Evolutionary conservation across 2,113 vertebrate genomes (phyloP).

Genomic region (Neolamprologus kungweensis): DNA sequence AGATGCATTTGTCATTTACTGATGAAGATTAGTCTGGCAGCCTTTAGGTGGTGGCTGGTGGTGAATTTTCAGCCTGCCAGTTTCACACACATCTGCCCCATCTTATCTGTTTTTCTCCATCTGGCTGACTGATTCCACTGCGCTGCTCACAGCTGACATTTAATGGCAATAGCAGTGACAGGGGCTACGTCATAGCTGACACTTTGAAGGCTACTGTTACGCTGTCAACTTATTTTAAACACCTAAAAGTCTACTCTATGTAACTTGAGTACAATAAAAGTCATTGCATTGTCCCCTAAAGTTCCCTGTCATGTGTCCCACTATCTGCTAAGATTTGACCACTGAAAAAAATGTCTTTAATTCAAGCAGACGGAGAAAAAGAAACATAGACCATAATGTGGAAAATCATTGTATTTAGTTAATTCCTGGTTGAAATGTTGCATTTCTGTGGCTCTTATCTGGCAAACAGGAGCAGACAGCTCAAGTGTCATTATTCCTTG

Average conservation of each 20-base stretch:
- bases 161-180: constrained; percentile 6
- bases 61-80: constrained; percentile 2
- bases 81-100: neutral
- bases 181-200: neutral
- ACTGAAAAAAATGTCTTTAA: neutral
- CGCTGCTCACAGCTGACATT: constrained; percentile 5
- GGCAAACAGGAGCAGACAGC: neutral
- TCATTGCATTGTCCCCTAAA: neutral
- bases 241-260: neutral
- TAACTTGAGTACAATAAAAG: neutral
- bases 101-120: constrained; percentile 12
- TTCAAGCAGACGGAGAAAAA: accelerated
- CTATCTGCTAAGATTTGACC: neutral
- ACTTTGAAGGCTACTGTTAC: neutral
- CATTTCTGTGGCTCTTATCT: neutral
- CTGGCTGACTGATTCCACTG: neutral
- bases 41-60: neutral
- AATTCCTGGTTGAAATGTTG: neutral
- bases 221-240: neutral
- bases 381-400: neutral
- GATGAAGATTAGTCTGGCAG: constrained; percentile 20
- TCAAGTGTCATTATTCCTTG: neutral
- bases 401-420: neutral
- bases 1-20: neutral
- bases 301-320: neutral